Evolutionary conservation across 2,797 vertebrate species (phyloP), one percentile per base, ranked within the genome.

Genomic region (Champsocephalus gunnari): DNA sequence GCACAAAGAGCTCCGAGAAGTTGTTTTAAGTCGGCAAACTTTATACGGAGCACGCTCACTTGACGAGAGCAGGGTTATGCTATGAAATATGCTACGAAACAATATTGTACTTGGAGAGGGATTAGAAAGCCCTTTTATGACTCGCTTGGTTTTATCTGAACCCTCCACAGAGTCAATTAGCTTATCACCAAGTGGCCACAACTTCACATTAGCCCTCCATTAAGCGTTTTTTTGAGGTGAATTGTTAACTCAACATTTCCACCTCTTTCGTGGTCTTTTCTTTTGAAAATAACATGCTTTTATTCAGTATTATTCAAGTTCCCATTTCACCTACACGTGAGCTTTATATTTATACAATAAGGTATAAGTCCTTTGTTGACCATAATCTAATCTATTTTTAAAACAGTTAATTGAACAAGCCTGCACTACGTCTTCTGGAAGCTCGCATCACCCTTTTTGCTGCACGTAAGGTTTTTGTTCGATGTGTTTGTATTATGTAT

Each of bases 51-150:
- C 13, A 10, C 10, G 9, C 63, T 62, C 58, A 50, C 55, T 66
- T 51, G 61, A 54, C 59, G 64, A 60, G 28, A 78, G 47, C 19
- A 11, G n/a, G 56, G 73, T 73, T 79, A 47, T 71, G 64, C 50
- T 82, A 56, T 64, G 55, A 75, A 67, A 77, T 79, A 47, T 71
- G 64, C 50, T 82, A 56, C 66, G 55, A 75, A 67, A 77, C 70
- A 48, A n/a, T 63, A 57, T 60, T 65, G 38, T 44, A 60, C 76
- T 65, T 72, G 49, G 49, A 60, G 65, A 84, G 58, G 14, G 64
- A 49, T 53, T 44, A 67, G 66, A 73, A 85, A 86, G 51, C 58
- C 47, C 41, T 28, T 82, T 80, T 78, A 72, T 60, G 21, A 65
- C 50, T 12, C 14, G 17, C 56, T 74, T 55, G 9, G 67, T 74